Evolutionary conservation across 2,797 vertebrate species (phyloP).

Genomic region (Rhinogobio ventralis): DNA sequence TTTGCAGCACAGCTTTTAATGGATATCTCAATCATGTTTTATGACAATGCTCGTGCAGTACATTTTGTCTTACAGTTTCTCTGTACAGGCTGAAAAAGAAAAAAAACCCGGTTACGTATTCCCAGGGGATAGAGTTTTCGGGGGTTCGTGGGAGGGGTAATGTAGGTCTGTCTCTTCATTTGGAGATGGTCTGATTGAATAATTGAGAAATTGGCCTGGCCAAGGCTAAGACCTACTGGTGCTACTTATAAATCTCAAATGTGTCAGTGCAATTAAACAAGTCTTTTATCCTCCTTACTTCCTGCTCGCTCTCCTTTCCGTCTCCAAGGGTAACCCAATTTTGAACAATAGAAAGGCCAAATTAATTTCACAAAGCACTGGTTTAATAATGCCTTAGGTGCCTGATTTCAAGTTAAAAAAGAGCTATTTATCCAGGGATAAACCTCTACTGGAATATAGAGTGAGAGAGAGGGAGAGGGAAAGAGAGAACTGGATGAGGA

Average conservation of each 20-base stretch:
- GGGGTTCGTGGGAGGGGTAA: slow-evolving; percentile 62
- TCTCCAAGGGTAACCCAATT: slow-evolving; percentile 80
- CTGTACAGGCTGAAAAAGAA: slow-evolving; percentile 1
- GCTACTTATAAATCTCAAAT: slow-evolving; percentile 80
- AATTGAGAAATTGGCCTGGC: slow-evolving; percentile 73
- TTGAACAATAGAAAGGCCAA: slow-evolving; percentile 77
- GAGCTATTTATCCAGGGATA: slow-evolving; percentile 81
- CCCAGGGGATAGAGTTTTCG: slow-evolving; percentile 64
- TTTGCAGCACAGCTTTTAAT: slow-evolving; percentile 24
- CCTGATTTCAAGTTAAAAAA: slow-evolving; percentile 80
- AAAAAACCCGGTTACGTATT: slow-evolving; percentile 69
- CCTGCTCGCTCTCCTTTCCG: slow-evolving; percentile 42
- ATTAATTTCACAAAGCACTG: slow-evolving; percentile 85
- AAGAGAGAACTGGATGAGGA: slow-evolving; percentile 59
- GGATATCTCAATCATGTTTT: slow-evolving; percentile 33
- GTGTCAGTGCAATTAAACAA: slow-evolving; percentile 81
- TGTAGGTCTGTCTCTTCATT: slow-evolving; percentile 45
- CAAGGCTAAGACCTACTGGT: slow-evolving; percentile 76
- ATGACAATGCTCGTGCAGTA: slow-evolving; percentile 15
- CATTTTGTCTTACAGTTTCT: slow-evolving; percentile 22
- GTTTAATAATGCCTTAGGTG: slow-evolving; percentile 84
- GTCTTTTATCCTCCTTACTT: slow-evolving; percentile 67
- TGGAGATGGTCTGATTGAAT: slow-evolving; percentile 68
- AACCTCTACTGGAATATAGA: slow-evolving; percentile 67
- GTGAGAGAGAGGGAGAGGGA: not conserved